Evolutionary conservation across 2,797 vertebrate genomes (phyloP).

Genomic region (Nasua narica): DNA sequence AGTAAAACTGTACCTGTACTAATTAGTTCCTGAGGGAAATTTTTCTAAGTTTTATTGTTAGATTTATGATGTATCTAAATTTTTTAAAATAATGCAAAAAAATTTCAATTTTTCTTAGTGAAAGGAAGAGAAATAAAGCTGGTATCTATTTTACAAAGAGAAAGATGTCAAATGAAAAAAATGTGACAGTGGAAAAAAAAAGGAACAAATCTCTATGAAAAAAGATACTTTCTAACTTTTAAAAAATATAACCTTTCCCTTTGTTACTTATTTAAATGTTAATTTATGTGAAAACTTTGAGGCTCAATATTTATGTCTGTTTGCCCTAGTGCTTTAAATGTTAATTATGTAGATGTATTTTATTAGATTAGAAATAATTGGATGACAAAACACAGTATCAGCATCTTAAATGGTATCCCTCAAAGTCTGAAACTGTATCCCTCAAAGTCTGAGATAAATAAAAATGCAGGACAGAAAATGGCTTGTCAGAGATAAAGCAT

Average conservation of each 20-base stretch:
- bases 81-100: background rate
- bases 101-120: background rate
- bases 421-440: slow-evolving; percentile 37
- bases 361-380: slow-evolving; percentile 33
- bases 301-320: background rate
- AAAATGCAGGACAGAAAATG: slow-evolving; percentile 30
- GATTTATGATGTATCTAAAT: background rate
- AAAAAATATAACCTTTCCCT: background rate
- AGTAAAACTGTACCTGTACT: background rate
- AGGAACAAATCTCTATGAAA: background rate
- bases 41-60: slow-evolving; percentile 3
- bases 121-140: slow-evolving; percentile 7
- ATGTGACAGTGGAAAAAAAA: background rate
- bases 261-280: background rate
- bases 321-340: background rate
- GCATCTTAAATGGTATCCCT: background rate
- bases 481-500: slow-evolving; percentile 44
- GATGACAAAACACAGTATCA: background rate
- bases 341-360: slow-evolving; percentile 13
- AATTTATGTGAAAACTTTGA: background rate
- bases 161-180: background rate
- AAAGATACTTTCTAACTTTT: background rate
- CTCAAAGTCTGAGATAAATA: slow-evolving; percentile 36
- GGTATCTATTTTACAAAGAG: background rate
- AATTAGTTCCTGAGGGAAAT: background rate